Evolutionary conservation across 2,113 vertebrate genomes (phyloP).

Genomic region (Nycticryphes semicollaris): DNA sequence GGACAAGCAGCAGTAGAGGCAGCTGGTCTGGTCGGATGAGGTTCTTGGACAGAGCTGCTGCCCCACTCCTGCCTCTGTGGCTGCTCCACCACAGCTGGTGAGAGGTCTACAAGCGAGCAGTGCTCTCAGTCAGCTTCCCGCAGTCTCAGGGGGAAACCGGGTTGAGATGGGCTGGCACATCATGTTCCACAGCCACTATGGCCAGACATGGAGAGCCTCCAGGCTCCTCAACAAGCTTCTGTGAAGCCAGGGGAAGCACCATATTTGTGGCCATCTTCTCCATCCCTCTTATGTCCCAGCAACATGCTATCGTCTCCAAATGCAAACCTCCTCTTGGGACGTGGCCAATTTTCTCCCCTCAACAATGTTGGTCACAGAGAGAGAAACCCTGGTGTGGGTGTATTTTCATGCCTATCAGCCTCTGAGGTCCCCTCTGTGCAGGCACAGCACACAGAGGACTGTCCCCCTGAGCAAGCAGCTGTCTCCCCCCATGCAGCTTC

Average conservation of each 20-base stretch:
- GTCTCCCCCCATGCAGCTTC: rapidly evolving
- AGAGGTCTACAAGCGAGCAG: rapidly evolving
- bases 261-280: neutral
- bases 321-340: neutral
- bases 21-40: rapidly evolving
- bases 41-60: neutral
- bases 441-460: neutral
- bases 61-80: rapidly evolving
- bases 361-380: neutral
- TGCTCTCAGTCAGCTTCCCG: neutral
- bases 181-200: rapidly evolving
- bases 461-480: rapidly evolving
- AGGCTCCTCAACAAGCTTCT: neutral
- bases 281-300: neutral
- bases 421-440: neutral
- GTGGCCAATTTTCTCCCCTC: neutral
- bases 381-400: neutral
- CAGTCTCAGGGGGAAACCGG: neutral
- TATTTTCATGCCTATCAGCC: neutral
- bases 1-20: neutral
- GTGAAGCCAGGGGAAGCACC: neutral
- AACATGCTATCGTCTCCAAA: neutral
- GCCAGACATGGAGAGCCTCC: neutral
- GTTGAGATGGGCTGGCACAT: rapidly evolving
- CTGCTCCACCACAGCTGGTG: rapidly evolving